Evolutionary conservation across 2,113 vertebrate species (phyloP), one percentile per base, ranked within the genome.

Genomic region (Alectura lathami): DNA sequence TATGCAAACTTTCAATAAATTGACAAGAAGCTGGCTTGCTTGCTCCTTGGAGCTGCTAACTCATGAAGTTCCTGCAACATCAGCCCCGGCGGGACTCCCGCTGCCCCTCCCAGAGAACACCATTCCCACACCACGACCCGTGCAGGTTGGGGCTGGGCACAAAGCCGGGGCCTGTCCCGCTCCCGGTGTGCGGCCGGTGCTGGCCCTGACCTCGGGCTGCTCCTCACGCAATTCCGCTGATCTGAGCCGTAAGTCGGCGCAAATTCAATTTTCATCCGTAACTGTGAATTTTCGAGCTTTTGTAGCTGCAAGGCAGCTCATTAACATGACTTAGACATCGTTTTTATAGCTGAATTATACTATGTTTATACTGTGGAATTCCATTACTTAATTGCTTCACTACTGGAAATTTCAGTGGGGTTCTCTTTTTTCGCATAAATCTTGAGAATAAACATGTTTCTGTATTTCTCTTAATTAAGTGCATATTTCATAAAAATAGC

Each of bases 391-490:
- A 96, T 95, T 94, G 97, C 94, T 92, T 95, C 95, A 89, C 97
- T 96, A 92, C 97, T 97, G 92, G 97, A 96, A 96, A 97, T 96
- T 97, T 97, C 97, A 77, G 86, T 91, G 94, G 94, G 94, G 80
- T 95, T 96, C 96, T 97, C 93, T 11, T 47, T 91, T 96, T 95
- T 91, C 84, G 34, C 94, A 95, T 95, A 93, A 96, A 93, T 96
- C 95, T 93, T 64, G 48, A 85, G 94, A 91, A 94, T 53, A 67
- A 88, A 92, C 94, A 75, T 78, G 78, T 88, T 96, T 85, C 96
- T 93, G 86, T 94, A 86, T 94, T 95, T 74, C 94, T 91, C 79
- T 96, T 95, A 95, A 96, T 97, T 93, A 96, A 93, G 80, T 72
- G 92, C 96, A 77, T 91, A 91, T 95, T 95, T 94, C 94, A 80